Conservation (phyloP, 2,113 vertebrate species). For the Cyanistes caeruleus region DNA sequence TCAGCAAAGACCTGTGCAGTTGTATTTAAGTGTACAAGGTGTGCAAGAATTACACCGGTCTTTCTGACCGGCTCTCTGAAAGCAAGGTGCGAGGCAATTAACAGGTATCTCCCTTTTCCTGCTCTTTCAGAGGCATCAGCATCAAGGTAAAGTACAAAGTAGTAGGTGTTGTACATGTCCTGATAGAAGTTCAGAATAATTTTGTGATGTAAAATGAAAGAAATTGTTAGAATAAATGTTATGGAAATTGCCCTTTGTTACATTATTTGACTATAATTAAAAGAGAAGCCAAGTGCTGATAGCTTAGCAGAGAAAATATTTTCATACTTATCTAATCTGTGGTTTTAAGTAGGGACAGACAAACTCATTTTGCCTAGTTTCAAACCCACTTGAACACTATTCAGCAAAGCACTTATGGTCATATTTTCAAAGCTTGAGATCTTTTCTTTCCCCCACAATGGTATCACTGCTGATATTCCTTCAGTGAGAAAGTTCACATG, state of each 20-base stretch:
- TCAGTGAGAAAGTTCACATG: constrained; percentile 64
- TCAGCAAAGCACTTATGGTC: constrained; percentile 38
- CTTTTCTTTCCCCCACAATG: constrained; percentile 62
- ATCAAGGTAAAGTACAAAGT: constrained; percentile 6
- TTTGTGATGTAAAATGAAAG: constrained; percentile 21
- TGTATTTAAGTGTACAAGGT: background rate
- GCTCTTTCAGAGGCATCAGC: background rate
- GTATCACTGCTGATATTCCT: constrained; percentile 64
- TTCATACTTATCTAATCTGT: constrained; percentile 47
- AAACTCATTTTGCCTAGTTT: constrained; percentile 64
- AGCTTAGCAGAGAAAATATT: constrained; percentile 41
- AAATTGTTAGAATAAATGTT: constrained; percentile 36
- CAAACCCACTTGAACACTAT: constrained; percentile 57
- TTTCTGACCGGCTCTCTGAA: background rate
- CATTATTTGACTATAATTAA: constrained; percentile 40
- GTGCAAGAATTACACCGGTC: background rate
- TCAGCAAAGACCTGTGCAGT: background rate
- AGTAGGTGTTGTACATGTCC: background rate
- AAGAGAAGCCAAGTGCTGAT: constrained; percentile 18
- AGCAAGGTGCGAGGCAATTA: background rate
- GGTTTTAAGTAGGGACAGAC: constrained; percentile 62
- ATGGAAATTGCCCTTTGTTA: constrained; percentile 50
- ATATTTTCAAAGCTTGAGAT: constrained; percentile 61
- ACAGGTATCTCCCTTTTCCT: background rate
- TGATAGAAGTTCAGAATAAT: constrained; percentile 44